A percentile compares a stretch with the other conserved stretches of the same genome.
These are phyloP conservation scores for Salvelinus namaycush DNA, from an alignment of 2,113 vertebrate genomes.

Conservation along the genomic window DNA sequence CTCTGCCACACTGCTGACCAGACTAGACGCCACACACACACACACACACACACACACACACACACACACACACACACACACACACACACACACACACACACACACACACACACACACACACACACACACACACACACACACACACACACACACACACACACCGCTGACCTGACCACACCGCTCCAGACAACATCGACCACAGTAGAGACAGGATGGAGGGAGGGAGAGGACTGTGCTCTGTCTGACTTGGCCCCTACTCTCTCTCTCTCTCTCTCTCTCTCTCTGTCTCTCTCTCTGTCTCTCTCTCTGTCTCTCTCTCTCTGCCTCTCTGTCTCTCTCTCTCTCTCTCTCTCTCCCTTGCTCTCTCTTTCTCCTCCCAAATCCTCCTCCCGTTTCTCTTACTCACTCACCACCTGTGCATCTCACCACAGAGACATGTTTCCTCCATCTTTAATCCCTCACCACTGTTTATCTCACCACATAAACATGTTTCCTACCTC, in stretches of 20 bases:
- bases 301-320: too few relatives aligned
- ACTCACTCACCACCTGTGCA: rapidly evolving
- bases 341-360: background rate
- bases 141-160: too few relatives aligned
- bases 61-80: background rate
- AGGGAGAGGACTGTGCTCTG: slow-evolving; percentile 1
- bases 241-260: background rate
- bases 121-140: too few relatives aligned
- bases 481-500: too few relatives aligned
- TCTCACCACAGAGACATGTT: too few relatives aligned
- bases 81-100: background rate
- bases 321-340: too few relatives aligned
- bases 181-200: slow-evolving; percentile 8
- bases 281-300: background rate
- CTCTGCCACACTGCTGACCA: background rate
- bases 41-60: background rate
- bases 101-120: background rate
- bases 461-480: too few relatives aligned
- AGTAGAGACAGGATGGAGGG: slow-evolving; percentile 4
- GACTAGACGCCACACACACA: background rate
- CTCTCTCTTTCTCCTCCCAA: background rate
- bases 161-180: background rate
- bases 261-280: too few relatives aligned
- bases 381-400: background rate
- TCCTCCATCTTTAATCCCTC: too few relatives aligned